Evolutionary conservation across 2,888 invertebrate species (phyloP), one percentile per base, ranked within the genome.

Genomic region (Orchestes rusci): DNA sequence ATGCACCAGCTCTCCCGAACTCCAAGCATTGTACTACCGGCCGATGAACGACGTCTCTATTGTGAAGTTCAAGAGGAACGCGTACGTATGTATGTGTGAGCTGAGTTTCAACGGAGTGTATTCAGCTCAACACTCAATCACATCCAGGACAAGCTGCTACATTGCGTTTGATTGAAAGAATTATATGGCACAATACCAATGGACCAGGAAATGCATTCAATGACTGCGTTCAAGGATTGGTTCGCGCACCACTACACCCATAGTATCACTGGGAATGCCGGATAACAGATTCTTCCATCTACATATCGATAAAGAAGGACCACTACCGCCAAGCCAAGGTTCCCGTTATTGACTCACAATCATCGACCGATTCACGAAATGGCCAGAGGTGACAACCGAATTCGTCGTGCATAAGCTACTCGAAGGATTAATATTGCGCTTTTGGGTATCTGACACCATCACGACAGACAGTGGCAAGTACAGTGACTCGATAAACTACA

Each of bases 131-230:
- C 16, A 37, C 45, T 1, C 40, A 61, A 1, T 47, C 57, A 3
- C 65, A 64, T 39, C 60, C 63, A 4, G 61, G 63, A 1, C 41
- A 48, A 1, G 52, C 52, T 2, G 52, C 54, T 0, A 59, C 60
- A 1, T 38, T 39, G 1, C 57, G 55, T n/a, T 23, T 67, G 2
- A 53, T 69, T 0, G 31, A 62, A 17, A 54, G 63, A 1, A 69
- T 56, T 31, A 61, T 68, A 0, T 68, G 67, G 67, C 66, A 65
- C 1, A 53, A 54, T 1, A 56, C 69, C 3, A 59, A 59, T 65
- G 63, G 61, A 40, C 55, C 1, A 43, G 50, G 35, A 30, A 43
- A 7, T 64, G 64, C 18, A 10, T 51, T 2, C 29, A n/a, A n/a
- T n/a, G 67, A 31, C 68, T 69, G 39, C 49, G 51, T 2, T 29